Evolutionary conservation across 2,113 vertebrate genomes (phyloP), one percentile per base, ranked within the genome.

Genomic region (Python bivittatus): DNA sequence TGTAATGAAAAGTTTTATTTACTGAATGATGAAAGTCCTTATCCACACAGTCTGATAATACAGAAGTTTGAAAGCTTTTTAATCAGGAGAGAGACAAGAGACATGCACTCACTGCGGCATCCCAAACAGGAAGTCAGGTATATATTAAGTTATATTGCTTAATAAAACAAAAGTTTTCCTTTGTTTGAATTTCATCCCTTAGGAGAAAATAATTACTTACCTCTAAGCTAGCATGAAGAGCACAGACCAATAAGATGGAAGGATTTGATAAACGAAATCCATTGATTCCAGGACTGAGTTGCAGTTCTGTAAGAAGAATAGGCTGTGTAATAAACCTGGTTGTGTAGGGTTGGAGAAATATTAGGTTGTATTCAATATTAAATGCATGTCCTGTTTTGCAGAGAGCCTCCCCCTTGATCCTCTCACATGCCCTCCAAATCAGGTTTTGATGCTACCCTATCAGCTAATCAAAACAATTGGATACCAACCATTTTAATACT

Each of bases 211-310:
- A 88, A 87, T 92, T 61, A 95, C 97, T 96, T 97, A 99, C 99
- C 98, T 99, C 98, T 94, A 99, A 97, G 96, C 98, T 98, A 93
- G 99, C 99, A 33, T 99, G 98, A 92, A 99, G 98, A 44, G 98
- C 93, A 94, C 99, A 99, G 93, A 99, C 98, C 93, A 99, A 96
- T 88, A 99, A 96, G 95, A 99, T 97, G n/a, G 99, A 98, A 96
- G 99, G 99, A 96, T 99, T 99, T 6, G 99, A 99, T 85, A 99
- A 97, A 89, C 99, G 97, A 96, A 98, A 99, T 96, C 99, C 99
- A 93, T 92, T 98, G 95, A 98, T 97, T 83, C 99, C 99, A 86
- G 98, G 97, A 94, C 97, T 98, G 95, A 99, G 97, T 52, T 99
- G 97, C 95, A 99, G 91, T 95, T 97, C 99, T 99, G 97, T 89